A percentile compares a stretch with the other conserved stretches of the same genome.
Conservation (phyloP, 30 jellyfish, hydroid and myxozoan genomes). For the Mastigias papua region DNA sequence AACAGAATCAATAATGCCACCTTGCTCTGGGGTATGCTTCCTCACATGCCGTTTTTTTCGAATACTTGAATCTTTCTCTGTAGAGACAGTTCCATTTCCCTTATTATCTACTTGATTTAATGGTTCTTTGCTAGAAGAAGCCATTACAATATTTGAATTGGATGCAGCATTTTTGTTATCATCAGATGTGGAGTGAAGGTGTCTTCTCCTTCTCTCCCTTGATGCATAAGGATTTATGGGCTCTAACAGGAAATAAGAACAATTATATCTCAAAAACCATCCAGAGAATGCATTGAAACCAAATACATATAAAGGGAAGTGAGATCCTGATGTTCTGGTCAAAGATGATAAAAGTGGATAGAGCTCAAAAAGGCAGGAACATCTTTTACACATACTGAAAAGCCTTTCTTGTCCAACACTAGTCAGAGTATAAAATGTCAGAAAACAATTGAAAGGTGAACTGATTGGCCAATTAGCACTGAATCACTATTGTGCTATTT, state of each 20-base stretch:
- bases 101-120: conserved; percentile 12
- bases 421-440: no score
- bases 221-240: conserved; percentile 42
- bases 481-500: no score
- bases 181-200: conserved; percentile 54
- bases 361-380: no score
- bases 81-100: conserved; percentile 20
- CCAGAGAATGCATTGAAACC: no score
- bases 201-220: conserved; percentile 58
- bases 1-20: neutral
- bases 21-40: conserved; percentile 67
- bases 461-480: no score
- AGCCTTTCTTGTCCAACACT: no score
- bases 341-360: no score
- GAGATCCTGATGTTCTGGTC: no score
- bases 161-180: conserved; percentile 54
- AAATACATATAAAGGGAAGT: no score
- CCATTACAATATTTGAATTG: conserved; percentile 4
- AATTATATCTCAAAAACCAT: no score
- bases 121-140: conserved; percentile 48
- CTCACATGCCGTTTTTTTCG: conserved; percentile 25
- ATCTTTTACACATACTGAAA: no score
- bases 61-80: conserved; percentile 45
- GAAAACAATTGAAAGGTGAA: no score
- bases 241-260: conserved; percentile 10